These are phyloP conservation scores for Neocloeon triangulifer DNA, from an alignment of 1,140 invertebrate species.

Conservation along the genomic window DNA sequence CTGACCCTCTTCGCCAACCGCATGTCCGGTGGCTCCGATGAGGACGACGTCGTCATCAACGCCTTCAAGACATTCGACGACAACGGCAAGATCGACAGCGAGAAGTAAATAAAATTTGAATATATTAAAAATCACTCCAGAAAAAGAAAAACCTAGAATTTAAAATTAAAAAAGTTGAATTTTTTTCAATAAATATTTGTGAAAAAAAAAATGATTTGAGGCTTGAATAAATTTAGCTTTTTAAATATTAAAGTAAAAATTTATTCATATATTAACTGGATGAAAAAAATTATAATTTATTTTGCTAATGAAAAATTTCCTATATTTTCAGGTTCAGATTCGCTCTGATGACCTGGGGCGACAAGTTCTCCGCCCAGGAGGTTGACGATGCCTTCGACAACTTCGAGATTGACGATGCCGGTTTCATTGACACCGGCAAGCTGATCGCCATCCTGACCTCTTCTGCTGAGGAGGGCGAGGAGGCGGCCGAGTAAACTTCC, in stretches of 20 bases:
- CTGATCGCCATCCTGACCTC: slow-evolving; percentile 74
- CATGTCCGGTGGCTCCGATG: slow-evolving; percentile 64
- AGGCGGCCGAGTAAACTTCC: slow-evolving; percentile 25
- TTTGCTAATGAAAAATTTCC: slow-evolving; percentile 2
- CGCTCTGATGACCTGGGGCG: slow-evolving; percentile 85
- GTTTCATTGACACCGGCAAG: slow-evolving; percentile 74
- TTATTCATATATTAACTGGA: no score
- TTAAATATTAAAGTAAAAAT: no score
- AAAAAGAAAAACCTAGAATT: background rate
- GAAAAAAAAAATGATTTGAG: background rate
- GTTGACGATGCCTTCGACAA: slow-evolving; percentile 88
- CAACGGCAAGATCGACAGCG: slow-evolving; percentile 66
- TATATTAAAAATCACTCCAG: background rate
- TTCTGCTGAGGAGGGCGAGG: slow-evolving; percentile 44
- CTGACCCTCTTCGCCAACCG: slow-evolving; percentile 77
- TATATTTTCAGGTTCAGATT: slow-evolving; percentile 55
- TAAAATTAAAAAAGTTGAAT: slow-evolving; percentile 1
- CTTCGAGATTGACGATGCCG: slow-evolving; percentile 81
- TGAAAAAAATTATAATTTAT: no score
- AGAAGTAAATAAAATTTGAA: slow-evolving; percentile 29
- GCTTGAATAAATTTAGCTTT: background rate
- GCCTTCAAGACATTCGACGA: slow-evolving; percentile 93
- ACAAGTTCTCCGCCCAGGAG: slow-evolving; percentile 84
- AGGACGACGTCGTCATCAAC: slow-evolving; percentile 82
- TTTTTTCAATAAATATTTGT: background rate